Evolutionary conservation across 2,113 vertebrate genomes (phyloP), one percentile per base, ranked within the genome.

Genomic region (Pristiophorus japonicus): DNA sequence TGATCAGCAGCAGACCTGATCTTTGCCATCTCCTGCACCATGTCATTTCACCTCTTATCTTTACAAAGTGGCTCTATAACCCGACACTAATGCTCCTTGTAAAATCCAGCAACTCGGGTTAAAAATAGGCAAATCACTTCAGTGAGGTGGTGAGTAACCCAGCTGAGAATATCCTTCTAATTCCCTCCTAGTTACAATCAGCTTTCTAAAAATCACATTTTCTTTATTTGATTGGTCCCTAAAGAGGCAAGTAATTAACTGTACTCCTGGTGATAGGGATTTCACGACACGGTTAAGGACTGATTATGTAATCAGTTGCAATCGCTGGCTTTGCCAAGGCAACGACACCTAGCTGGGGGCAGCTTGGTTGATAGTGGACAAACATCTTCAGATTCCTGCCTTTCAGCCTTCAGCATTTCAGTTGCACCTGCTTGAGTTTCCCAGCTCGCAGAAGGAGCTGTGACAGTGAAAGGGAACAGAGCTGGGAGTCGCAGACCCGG

Each of bases 61-160:
- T 92, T 38, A n/a, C 16, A 22, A 87, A 92, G 59, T 7, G 38
- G n/a, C 5, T 92, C 88, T 63, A n/a, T 92, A 63, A 38, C 34
- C 12, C 11, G 1, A 30, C 85, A 55, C 85, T 27, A 8, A 30
- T n/a, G 34, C 8, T 65, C 88, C n/a, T 92, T 18, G 22, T 22
- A 63, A 63, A 92, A 63, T 92, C 59, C 88, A 92, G 55, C 55
- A 92, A 92, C 62, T 20, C 73, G 95, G 95, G 75, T 95, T 95
- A 96, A 95, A 70, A 95, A 27, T 75, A 84, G 95, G 90, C 96
- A 95, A 96, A 94, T 96, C 95, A 95, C 73, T 70, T 73, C 95
- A 95, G 47, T 0, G 67, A 67, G 62, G n/a, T 16, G 27, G 59
- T 95, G 81, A 96, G 78, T 92, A 63, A 47, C 3, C 59, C 42